Conservation (phyloP, 2,888 invertebrate species). For the Xanthorhoe spadicearia region DNA sequence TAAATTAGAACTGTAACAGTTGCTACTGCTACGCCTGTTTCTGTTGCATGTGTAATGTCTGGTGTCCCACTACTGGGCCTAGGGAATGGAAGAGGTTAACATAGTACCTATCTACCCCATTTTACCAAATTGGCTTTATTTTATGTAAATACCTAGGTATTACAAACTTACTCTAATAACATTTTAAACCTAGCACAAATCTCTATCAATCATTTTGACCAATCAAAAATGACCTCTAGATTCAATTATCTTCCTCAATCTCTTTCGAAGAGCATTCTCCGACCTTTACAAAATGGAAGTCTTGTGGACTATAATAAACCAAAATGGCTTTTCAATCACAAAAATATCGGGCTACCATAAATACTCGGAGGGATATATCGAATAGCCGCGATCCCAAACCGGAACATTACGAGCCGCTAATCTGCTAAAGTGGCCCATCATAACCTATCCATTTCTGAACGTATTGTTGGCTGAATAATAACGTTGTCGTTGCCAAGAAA, state of each 20-base stretch:
- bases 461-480: slow-evolving; percentile 61
- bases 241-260: background rate
- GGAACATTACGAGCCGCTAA: slow-evolving; percentile 66
- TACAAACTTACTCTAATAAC: background rate
- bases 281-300: slow-evolving; percentile 8
- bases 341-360: slow-evolving; percentile 57
- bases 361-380: slow-evolving; percentile 47
- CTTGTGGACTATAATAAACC: slow-evolving; percentile 22
- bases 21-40: no score
- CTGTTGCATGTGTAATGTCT: no score
- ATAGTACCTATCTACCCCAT: no score
- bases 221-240: no score
- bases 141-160: background rate
- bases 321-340: slow-evolving; percentile 58
- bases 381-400: slow-evolving; percentile 47
- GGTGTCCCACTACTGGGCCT: no score
- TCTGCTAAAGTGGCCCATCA: slow-evolving; percentile 68
- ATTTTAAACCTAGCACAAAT: no score
- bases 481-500: slow-evolving; percentile 28
- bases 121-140: no score
- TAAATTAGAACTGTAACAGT: no score
- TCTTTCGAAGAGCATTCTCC: background rate
- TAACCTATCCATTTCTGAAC: slow-evolving; percentile 48
- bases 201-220: no score
- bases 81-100: no score